Evolutionary conservation across 2,888 invertebrate species (phyloP), one percentile per base, ranked within the genome.

Genomic region (Luffia ferchaultella): DNA sequence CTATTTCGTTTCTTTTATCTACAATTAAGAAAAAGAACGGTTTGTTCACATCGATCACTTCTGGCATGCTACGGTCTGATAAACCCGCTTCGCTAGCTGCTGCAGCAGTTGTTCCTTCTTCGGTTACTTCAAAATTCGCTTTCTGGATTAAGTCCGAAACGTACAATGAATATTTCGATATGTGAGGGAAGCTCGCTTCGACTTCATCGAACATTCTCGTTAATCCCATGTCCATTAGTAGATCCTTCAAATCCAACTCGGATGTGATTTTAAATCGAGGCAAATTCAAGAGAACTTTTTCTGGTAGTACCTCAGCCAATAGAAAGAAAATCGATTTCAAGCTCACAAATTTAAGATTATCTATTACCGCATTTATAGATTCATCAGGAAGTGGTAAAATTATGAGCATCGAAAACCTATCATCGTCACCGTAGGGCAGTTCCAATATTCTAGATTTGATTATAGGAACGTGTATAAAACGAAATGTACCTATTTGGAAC

Each of bases 361-460:
- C 69, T 1, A 89, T 64, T 1, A 90, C 77, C 2, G 66, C 67
- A 2, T 65, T 61, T 2, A 86, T 51, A 1, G 72, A 61, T 16
- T 74, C 70, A 18, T 77, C 78, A 20, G 68, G 63, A 48, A 76
- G 64, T 0, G 91, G 91, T 20, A 91, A 61, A 52, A 90, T 70
- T 1, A 90, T 59, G 3, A 90, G 67, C 90, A 91, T 90, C 0
- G 88, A 87, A 52, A 86, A 84, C 50, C 84, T 78, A 12, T 60
- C 60, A 1, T 60, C 62, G 1, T 65, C 56, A 0, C 72, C 76
- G 41, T 77, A 83, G 0, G 78, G 78, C 3, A 83, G 52, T 54
- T 83, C 77, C 2, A 80, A 30, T 0, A 80, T 69, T 16, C 52
- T 56, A 0, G 78, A 70, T 1, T 65, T 52, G 9, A 83, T 59